Base-by-base conservation (phyloP, 37 sponge, comb jelly and placozoan species). In the Agelas oroides region DNA sequence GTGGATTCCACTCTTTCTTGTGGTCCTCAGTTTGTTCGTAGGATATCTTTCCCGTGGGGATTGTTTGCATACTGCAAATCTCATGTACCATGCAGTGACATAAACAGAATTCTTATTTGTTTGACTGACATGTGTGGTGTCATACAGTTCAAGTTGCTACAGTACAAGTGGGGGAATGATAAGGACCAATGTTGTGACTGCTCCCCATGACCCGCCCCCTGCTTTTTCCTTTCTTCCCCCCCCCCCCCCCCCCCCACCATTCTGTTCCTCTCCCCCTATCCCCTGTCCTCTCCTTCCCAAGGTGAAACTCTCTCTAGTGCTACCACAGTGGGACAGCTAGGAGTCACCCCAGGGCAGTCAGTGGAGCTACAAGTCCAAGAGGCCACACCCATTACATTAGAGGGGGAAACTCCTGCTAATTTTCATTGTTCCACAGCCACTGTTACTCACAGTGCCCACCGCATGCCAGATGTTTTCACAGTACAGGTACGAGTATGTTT, bases 281-380 rank as follows among this genome's bases (percentile, higher is more conserved):
- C 53, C 37, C 70, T 34, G 2, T 6, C 70, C 38, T n/a, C 28
- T 16, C 27, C 30, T 25, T 0, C 53, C 31, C 1, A 56, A 88
- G 89, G 89, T 68, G 89, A 88, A 58, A 59, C 63, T 23, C 65
- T 88, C 53, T 88, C 89, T 24, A 59, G 34, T 30, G 37, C 62
- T 6, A 70, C 89, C 25, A 77, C 62, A n/a, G 19, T 88, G 25
- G 77, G 67, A 30, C 70, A 88, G 73, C 64, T 88, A 20, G 89
- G 83, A 8, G 76, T 67, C 18, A 58, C 20, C 17, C 30, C 57
- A 0, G 87, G 79, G 0, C 72, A 69, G 18, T 38, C 73, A 21
- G 53, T 87, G 21, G 67, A 60, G 27, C 80, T 87, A 2, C 23
- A 64, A 18, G 80, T 79, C 33, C 79, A 87, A 18, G 0, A 61